Evolutionary conservation across 2,797 vertebrate genomes (phyloP).

Genomic region (Aulostomus chinensis): DNA sequence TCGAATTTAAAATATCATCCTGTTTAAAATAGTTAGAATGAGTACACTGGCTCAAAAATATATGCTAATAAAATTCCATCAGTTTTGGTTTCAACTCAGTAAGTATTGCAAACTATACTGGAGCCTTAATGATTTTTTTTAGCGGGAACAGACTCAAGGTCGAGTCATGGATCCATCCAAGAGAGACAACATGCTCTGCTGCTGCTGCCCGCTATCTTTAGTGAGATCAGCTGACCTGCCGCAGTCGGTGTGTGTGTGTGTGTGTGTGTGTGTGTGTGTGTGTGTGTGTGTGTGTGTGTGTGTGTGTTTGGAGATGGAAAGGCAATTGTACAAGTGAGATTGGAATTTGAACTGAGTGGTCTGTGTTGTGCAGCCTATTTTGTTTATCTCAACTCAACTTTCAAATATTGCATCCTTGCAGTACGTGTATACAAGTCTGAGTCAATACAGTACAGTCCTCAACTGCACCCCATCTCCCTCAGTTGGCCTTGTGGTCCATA

Average conservation of each 20-base stretch:
- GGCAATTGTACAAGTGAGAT: no score
- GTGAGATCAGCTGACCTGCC: conserved; percentile 49
- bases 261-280: conserved; percentile 4
- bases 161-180: conserved; percentile 58
- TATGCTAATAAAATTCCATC: no score
- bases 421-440: conserved; percentile 1
- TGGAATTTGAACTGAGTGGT: conserved; percentile 3
- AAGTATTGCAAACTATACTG: conserved; percentile 16
- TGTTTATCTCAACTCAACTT: conserved; percentile 11
- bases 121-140: conserved; percentile 33
- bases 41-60: no score
- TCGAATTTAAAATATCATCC: no score
- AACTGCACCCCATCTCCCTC: no score
- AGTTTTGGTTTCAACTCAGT: no score
- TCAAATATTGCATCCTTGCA: neutral
- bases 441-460: no score
- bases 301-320: no score
- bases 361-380: conserved; percentile 7
- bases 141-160: conserved; percentile 56
- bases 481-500: conserved; percentile 20
- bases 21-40: no score
- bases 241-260: conserved; percentile 2
- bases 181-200: conserved; percentile 51
- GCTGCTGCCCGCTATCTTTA: conserved; percentile 48
- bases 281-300: conserved; percentile 7